phyloP scores from a whole-genome alignment of 2,113 vertebrate genomes.

The Gallinago undulata region DNA sequence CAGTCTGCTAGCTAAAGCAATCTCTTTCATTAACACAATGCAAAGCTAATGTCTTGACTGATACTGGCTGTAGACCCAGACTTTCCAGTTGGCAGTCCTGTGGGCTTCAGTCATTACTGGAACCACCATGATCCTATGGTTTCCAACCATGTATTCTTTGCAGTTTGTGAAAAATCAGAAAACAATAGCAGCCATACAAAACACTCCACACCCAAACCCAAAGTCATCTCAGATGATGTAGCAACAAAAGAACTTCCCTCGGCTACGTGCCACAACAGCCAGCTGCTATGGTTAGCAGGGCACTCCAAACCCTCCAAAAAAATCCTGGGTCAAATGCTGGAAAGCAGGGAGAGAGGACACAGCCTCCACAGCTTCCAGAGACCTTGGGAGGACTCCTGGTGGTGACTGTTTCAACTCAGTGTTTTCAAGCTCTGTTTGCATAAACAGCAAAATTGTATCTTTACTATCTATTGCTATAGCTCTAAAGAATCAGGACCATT shows the following conservation, averaged over 20 bases:
- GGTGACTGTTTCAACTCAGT: background rate
- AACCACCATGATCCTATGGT: background rate
- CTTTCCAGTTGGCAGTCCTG: background rate
- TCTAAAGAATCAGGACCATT: background rate
- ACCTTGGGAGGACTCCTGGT: background rate
- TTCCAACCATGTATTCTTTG: background rate
- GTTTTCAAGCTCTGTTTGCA: background rate
- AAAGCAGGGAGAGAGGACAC: background rate
- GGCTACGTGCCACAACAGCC: background rate
- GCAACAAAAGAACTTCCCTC: background rate
- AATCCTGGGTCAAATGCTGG: background rate
- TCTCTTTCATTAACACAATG: too few relatives aligned
- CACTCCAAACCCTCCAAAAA: background rate
- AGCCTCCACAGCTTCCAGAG: background rate
- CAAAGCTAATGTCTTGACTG: too few relatives aligned
- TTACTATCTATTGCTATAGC: background rate
- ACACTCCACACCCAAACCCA: background rate
- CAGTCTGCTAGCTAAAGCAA: background rate
- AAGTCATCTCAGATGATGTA: background rate
- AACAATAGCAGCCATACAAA: background rate
- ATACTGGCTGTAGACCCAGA: rapidly evolving
- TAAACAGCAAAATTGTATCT: background rate
- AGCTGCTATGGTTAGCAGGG: rapidly evolving
- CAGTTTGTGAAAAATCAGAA: background rate
- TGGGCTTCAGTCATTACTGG: background rate